Evolutionary conservation across 1,140 invertebrate species (phyloP).

Genomic region (Potamilus streckersoni): DNA sequence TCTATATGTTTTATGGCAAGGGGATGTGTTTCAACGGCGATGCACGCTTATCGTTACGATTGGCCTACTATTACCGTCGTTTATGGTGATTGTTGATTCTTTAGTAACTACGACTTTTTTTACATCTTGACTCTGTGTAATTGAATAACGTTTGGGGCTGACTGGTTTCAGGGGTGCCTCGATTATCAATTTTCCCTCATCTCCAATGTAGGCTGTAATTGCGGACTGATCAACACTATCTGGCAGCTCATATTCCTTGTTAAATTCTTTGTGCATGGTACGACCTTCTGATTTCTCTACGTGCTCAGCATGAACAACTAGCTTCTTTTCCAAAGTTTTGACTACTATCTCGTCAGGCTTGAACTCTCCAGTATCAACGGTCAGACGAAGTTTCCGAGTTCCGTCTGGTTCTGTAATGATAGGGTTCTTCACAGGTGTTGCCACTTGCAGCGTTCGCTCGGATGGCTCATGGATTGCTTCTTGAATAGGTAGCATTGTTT

Average conservation of each 20-base stretch:
- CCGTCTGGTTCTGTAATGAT: slow-evolving; percentile 63
- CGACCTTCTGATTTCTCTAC: slow-evolving; percentile 61
- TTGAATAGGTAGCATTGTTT: slow-evolving; percentile 48
- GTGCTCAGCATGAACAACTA: slow-evolving; percentile 64
- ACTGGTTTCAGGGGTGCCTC: slow-evolving; percentile 62
- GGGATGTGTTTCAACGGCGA: slow-evolving; percentile 18
- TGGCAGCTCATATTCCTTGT: slow-evolving; percentile 66
- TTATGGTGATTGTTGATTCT: slow-evolving; percentile 60
- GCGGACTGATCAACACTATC: slow-evolving; percentile 64
- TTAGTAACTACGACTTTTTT: slow-evolving; percentile 59
- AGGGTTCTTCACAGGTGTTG: slow-evolving; percentile 59
- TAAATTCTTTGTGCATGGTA: slow-evolving; percentile 66
- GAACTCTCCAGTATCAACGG: slow-evolving; percentile 62
- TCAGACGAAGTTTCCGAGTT: slow-evolving; percentile 55
- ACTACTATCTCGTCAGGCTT: slow-evolving; percentile 64
- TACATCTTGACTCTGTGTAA: slow-evolving; percentile 60
- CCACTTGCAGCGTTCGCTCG: slow-evolving; percentile 39
- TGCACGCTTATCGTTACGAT: slow-evolving; percentile 62
- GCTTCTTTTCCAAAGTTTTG: slow-evolving; percentile 62
- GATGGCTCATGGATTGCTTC: slow-evolving; percentile 14
- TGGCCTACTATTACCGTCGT: slow-evolving; percentile 53
- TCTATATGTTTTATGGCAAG: too few relatives aligned
- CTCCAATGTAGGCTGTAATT: slow-evolving; percentile 64
- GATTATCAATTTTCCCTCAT: slow-evolving; percentile 62
- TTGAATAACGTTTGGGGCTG: slow-evolving; percentile 51